phyloP scores from a whole-genome alignment of 2,888 invertebrate species.

The Papilio demoleus region DNA sequence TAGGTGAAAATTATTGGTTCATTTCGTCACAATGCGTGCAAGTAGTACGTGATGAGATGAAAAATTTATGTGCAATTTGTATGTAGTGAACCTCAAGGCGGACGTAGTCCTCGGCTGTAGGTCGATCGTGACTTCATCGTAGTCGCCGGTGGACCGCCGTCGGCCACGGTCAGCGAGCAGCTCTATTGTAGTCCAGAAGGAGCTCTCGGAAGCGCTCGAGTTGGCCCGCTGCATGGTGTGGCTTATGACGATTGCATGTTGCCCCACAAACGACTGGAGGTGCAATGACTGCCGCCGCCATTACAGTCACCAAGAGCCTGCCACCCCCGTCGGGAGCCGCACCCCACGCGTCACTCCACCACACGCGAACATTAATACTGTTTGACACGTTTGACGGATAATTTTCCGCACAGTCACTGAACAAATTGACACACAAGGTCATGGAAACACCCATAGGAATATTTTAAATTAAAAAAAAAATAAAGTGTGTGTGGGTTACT shows the following conservation, averaged over 20 bases:
- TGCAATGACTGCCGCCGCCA: slow-evolving; percentile 79
- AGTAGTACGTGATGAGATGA: slow-evolving; percentile 19
- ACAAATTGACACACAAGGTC: slow-evolving; percentile 42
- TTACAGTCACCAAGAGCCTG: slow-evolving; percentile 55
- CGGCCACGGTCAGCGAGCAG: slow-evolving; percentile 82
- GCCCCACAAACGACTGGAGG: slow-evolving; percentile 65
- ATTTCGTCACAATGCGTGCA: slow-evolving; percentile 9
- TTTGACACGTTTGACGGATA: slow-evolving; percentile 65
- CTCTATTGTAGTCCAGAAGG: slow-evolving; percentile 86
- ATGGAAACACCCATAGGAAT: not conserved
- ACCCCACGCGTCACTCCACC: slow-evolving; percentile 64
- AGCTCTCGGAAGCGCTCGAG: slow-evolving; percentile 75
- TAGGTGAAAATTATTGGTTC: slow-evolving; percentile 6
- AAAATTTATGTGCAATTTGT: slow-evolving; percentile 5
- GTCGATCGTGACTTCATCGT: slow-evolving; percentile 62
- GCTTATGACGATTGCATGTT: slow-evolving; percentile 63
- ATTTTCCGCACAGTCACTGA: slow-evolving; percentile 59
- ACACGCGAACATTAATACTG: slow-evolving; percentile 80
- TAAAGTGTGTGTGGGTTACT: too few species aligned
- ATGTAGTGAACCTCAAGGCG: slow-evolving; percentile 63
- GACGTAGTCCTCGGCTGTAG: slow-evolving; percentile 61
- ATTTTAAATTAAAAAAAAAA: too few species aligned
- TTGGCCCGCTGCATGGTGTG: slow-evolving; percentile 67
- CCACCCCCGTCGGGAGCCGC: slow-evolving; percentile 53
- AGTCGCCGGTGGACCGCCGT: slow-evolving; percentile 75